Conservation (phyloP, 1,140 invertebrate genomes). For the Meloidogyne floridensis region DNA sequence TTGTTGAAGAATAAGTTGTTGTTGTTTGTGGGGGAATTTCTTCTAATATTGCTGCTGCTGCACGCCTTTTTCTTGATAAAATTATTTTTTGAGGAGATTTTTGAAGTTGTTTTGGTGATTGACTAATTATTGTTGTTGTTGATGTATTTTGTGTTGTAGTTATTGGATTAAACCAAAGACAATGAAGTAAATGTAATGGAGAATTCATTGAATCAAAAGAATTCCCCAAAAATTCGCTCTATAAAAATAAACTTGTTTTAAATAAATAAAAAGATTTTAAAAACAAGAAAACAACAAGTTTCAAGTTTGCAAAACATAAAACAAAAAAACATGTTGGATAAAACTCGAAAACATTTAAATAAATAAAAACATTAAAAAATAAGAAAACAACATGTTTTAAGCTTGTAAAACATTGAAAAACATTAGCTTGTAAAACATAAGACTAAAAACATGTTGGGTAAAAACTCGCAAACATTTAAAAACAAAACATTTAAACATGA, state of each 20-base stretch:
- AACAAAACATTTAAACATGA: too few species aligned
- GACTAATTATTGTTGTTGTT: constrained; percentile 8
- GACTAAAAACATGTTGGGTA: too few species aligned
- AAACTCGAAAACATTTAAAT: too few species aligned
- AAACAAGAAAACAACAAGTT: not conserved
- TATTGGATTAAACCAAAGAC: not conserved
- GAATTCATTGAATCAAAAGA: not conserved
- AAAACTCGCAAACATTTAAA: too few species aligned
- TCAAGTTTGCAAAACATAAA: too few species aligned
- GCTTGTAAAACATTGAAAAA: too few species aligned
- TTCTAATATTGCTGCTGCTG: not conserved
- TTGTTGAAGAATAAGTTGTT: not conserved
- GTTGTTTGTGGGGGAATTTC: not conserved
- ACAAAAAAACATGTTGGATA: not conserved
- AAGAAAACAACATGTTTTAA: too few species aligned
- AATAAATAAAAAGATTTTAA: not conserved
- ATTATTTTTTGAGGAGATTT: constrained; percentile 11
- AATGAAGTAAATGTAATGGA: constrained; percentile 3
- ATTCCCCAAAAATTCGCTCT: too few species aligned
- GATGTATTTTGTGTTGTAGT: not conserved
- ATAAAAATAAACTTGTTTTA: too few species aligned
- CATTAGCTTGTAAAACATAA: too few species aligned
- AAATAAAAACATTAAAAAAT: too few species aligned
- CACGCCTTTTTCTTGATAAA: constrained; percentile 3
- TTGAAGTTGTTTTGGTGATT: not conserved